Conservation (phyloP, 2,888 invertebrate species). For the Rhagonycha fulva region DNA sequence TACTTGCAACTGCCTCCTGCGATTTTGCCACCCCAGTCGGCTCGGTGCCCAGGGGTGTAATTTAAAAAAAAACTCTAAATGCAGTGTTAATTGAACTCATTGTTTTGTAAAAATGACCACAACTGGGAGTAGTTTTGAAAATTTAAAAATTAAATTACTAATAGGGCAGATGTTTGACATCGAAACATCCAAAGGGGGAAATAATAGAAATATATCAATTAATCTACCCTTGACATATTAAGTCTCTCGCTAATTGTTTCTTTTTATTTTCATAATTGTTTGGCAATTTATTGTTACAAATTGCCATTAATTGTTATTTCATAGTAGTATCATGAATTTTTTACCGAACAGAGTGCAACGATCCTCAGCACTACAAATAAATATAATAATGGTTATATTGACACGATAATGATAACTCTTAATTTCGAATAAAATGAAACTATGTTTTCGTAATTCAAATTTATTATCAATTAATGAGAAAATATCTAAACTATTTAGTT, state of each 20-base stretch:
- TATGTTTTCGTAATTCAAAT: not conserved
- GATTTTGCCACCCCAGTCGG: not conserved
- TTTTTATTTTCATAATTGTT: not conserved
- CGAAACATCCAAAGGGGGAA: not conserved
- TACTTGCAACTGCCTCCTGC: not conserved
- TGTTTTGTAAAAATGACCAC: not conserved
- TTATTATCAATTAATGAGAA: not conserved
- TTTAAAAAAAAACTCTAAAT: not conserved
- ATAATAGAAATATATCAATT: not conserved
- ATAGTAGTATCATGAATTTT: not conserved
- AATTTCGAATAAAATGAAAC: not conserved
- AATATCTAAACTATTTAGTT: not conserved
- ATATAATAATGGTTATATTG: not conserved
- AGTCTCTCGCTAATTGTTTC: not conserved
- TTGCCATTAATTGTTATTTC: not conserved
- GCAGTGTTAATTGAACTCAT: not conserved
- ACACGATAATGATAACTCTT: not conserved
- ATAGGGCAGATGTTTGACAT: not conserved
- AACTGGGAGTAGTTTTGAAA: not conserved
- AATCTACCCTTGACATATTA: not conserved
- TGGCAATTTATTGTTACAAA: not conserved
- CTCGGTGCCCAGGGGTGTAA: not conserved
- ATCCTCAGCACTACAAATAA: not conserved
- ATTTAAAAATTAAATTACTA: not conserved
- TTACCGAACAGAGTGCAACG: not conserved